These are phyloP conservation scores for Pterocles burchelli DNA, from an alignment of 2,113 vertebrate genomes.

Conservation along the genomic window DNA sequence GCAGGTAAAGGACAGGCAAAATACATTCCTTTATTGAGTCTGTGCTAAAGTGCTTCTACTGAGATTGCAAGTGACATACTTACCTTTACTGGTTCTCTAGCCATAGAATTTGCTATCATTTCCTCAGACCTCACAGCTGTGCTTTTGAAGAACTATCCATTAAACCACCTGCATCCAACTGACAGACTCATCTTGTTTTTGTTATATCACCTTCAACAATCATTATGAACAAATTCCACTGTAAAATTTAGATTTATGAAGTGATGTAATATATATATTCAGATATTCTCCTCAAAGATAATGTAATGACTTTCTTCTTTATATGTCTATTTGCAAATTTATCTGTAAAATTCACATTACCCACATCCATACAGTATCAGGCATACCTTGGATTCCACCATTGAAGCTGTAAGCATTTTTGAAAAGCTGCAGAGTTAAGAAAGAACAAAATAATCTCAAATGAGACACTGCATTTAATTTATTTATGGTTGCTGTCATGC, in stretches of 20 bases:
- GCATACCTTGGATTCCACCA: rapidly evolving
- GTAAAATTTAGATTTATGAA: background rate
- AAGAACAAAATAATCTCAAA: background rate
- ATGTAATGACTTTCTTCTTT: background rate
- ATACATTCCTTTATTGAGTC: background rate
- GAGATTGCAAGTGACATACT: background rate
- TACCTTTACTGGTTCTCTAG: background rate
- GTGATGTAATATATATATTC: background rate
- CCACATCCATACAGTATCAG: background rate
- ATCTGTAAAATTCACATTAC: background rate
- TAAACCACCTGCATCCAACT: background rate
- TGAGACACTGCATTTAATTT: background rate
- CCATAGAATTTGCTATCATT: background rate
- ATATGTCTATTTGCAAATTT: background rate
- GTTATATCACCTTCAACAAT: background rate
- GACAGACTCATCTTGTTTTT: background rate
- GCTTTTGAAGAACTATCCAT: background rate
- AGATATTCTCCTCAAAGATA: background rate
- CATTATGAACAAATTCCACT: background rate
- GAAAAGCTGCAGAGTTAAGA: background rate
- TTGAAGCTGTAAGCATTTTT: background rate
- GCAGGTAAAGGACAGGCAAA: background rate
- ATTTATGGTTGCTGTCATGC: background rate
- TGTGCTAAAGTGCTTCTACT: background rate
- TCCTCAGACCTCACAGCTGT: background rate